Percentiles rank a stretch among this genome's conserved stretches.
Conservation (phyloP, 2,888 invertebrate species). For the Aplocera efformata region DNA sequence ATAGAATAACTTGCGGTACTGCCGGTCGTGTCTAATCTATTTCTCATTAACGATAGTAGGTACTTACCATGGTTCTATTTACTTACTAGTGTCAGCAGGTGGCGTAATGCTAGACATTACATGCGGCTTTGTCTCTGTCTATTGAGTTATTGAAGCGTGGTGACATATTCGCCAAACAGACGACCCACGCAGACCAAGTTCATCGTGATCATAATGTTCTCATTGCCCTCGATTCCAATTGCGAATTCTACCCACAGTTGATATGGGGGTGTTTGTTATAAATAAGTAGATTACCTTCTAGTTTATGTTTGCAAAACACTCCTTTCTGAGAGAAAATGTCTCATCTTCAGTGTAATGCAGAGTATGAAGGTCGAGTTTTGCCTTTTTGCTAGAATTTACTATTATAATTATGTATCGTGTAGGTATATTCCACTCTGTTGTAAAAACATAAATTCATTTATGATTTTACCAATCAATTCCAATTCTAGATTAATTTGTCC, state of each 20-base stretch:
- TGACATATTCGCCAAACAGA: conserved; percentile 48
- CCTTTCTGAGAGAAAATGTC: not conserved
- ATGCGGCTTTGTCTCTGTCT: conserved; percentile 15
- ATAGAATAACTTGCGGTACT: conserved; percentile 33
- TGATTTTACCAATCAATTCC: too few species aligned
- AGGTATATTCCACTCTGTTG: too few species aligned
- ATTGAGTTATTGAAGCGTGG: conserved; percentile 22
- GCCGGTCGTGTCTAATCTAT: conserved; percentile 45
- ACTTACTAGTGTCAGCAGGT: conserved; percentile 20
- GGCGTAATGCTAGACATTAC: conserved; percentile 11
- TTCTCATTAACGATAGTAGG: conserved; percentile 22
- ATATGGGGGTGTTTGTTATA: conserved; percentile 5
- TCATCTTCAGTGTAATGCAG: too few species aligned
- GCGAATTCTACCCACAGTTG: conserved; percentile 40
- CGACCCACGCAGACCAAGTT: conserved; percentile 43
- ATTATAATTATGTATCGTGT: too few species aligned
- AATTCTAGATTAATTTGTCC: too few species aligned
- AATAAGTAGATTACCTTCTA: not conserved
- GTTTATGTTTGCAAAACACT: not conserved
- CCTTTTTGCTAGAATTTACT: too few species aligned
- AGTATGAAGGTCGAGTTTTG: too few species aligned
- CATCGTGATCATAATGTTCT: conserved; percentile 42
- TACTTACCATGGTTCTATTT: conserved; percentile 22
- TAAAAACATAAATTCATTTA: too few species aligned
- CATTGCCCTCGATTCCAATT: conserved; percentile 48